Conservation (phyloP, 2,113 vertebrate genomes). For the Eleginops maclovinus region DNA sequence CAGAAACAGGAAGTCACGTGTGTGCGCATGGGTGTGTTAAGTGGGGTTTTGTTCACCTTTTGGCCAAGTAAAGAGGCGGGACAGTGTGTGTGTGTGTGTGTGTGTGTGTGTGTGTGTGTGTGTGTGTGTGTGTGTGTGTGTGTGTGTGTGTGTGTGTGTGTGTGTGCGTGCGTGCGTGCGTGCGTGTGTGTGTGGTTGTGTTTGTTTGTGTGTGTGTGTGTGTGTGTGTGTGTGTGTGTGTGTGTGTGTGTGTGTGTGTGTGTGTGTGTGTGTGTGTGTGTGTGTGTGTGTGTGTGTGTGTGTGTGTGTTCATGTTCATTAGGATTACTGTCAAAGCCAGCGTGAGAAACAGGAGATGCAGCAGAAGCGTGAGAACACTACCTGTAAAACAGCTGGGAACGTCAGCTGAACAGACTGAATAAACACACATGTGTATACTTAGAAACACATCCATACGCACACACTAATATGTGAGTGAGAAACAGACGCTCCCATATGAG, state of each 20-base stretch:
- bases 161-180: no score
- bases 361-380: conserved; percentile 75
- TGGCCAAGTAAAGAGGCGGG: conserved; percentile 49
- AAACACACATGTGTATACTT: conserved; percentile 45
- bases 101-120: neutral
- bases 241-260: neutral
- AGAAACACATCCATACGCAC: conserved; percentile 35
- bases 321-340: conserved; percentile 64
- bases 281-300: conserved; percentile 23
- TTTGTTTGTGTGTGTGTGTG: conserved; percentile 21
- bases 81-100: conserved; percentile 12
- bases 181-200: no score
- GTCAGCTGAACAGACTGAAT: conserved; percentile 54
- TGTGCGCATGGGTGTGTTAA: conserved; percentile 42
- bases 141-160: neutral
- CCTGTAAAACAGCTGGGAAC: conserved; percentile 78
- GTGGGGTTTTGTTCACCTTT: conserved; percentile 59
- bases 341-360: conserved; percentile 76
- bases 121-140: conserved; percentile 8
- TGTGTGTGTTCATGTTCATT: conserved; percentile 49
- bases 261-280: conserved; percentile 23
- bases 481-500: conserved; percentile 9
- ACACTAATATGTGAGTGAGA: conserved; percentile 20
- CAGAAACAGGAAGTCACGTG: conserved; percentile 63
- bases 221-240: conserved; percentile 38